A percentile compares a stretch with the other conserved stretches of the same genome.
phyloP scores from a whole-genome alignment of 2,797 vertebrate species.

The Sebastes iracundus region DNA sequence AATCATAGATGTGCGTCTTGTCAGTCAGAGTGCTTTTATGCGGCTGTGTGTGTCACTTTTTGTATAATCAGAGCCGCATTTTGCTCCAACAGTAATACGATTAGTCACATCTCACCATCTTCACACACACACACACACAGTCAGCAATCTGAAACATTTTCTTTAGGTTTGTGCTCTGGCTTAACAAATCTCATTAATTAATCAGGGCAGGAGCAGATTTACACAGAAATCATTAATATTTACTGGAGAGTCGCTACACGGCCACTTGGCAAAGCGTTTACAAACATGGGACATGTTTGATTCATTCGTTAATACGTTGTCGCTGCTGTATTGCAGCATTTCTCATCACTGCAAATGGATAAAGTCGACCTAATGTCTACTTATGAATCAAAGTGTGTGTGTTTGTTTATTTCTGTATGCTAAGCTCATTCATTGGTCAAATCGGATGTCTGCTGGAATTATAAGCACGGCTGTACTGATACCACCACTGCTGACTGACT shows the following conservation, averaged over 20 bases:
- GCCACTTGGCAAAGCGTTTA: conserved; percentile 38
- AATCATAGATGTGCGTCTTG: conserved; percentile 24
- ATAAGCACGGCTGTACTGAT: conserved; percentile 36
- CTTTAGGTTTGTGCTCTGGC: conserved; percentile 3
- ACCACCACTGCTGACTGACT: not conserved
- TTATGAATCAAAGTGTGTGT: conserved; percentile 48
- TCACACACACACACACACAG: not conserved
- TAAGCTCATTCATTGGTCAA: conserved; percentile 47
- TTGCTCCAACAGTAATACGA: conserved; percentile 53
- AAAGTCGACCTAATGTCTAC: conserved; percentile 42
- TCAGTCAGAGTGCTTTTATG: conserved; percentile 12
- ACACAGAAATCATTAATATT: conserved; percentile 47
- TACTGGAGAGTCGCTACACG: conserved; percentile 6
- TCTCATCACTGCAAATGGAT: conserved; percentile 33
- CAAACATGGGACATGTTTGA: conserved; percentile 36
- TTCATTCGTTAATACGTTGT: conserved; percentile 28
- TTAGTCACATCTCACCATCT: conserved; percentile 47
- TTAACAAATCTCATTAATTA: conserved; percentile 45
- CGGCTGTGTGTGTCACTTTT: conserved; percentile 16
- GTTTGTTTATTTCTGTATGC: conserved; percentile 36
- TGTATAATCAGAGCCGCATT: conserved; percentile 23
- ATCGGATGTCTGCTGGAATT: conserved; percentile 61
- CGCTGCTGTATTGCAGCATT: conserved; percentile 26
- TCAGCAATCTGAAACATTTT: not conserved
- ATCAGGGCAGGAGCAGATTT: conserved; percentile 41